These are phyloP conservation scores for Thalassophryne amazonica DNA, from an alignment of 2,797 vertebrate species.

Conservation along the genomic window DNA sequence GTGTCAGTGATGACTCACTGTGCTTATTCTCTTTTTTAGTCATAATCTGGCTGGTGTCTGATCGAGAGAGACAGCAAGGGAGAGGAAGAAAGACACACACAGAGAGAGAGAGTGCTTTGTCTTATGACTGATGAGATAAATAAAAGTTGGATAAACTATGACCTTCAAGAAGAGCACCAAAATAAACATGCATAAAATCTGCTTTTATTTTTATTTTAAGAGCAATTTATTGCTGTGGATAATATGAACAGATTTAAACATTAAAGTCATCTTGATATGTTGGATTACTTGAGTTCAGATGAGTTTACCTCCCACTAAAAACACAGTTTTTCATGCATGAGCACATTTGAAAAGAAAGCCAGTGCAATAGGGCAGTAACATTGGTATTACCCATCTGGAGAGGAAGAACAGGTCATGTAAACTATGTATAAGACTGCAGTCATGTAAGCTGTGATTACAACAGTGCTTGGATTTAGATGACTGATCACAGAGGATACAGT, in stretches of 20 bases:
- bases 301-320: background rate
- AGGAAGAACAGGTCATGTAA: background rate
- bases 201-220: background rate
- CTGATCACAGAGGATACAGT: background rate
- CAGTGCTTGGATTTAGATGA: background rate
- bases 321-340: background rate
- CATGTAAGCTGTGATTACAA: background rate
- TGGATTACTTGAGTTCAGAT: background rate
- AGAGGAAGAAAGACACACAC: too few relatives aligned
- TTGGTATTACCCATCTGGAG: background rate
- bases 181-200: constrained; percentile 2
- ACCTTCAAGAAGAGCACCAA: background rate
- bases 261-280: background rate
- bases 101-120: background rate
- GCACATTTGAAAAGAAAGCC: background rate
- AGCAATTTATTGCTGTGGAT: constrained; percentile 2
- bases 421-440: too few relatives aligned
- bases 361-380: background rate
- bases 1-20: constrained; percentile 13
- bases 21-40: constrained; percentile 1
- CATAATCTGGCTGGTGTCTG: background rate
- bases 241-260: constrained; percentile 1
- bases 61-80: background rate
- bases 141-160: constrained; percentile 21
- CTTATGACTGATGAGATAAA: constrained; percentile 13